phyloP scores from a whole-genome alignment of 1,140 invertebrate species.

The Drosophila virilis region DNA sequence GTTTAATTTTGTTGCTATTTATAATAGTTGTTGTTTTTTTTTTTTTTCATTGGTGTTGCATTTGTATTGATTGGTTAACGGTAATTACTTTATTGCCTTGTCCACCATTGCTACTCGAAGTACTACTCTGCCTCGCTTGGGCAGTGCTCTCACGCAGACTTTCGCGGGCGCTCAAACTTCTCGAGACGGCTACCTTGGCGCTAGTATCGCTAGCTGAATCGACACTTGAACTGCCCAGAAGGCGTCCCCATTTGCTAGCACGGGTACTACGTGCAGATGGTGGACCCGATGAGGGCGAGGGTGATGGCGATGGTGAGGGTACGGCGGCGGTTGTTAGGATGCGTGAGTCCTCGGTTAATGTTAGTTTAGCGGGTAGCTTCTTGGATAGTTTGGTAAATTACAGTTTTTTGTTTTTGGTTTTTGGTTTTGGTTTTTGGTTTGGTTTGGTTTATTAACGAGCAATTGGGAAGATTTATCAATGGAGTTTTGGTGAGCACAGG shows the following conservation, averaged over 20 bases:
- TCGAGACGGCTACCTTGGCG: slow-evolving; percentile 87
- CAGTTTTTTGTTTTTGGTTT: slow-evolving; percentile 33
- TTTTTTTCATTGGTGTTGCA: slow-evolving; percentile 19
- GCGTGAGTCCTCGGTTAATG: slow-evolving; percentile 84
- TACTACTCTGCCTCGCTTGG: slow-evolving; percentile 84
- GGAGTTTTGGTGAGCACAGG: slow-evolving; percentile 20
- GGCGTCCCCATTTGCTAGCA: slow-evolving; percentile 91
- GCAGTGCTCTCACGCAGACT: slow-evolving; percentile 86
- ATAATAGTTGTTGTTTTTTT: slow-evolving; percentile 23
- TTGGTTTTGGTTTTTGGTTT: slow-evolving; percentile 4
- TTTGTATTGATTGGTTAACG: slow-evolving; percentile 44
- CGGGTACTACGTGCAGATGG: slow-evolving; percentile 84
- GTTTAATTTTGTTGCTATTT: slow-evolving; percentile 10
- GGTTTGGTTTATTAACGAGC: slow-evolving; percentile 4
- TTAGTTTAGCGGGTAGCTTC: slow-evolving; percentile 84
- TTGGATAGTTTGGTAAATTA: slow-evolving; percentile 68
- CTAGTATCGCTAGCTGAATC: slow-evolving; percentile 86
- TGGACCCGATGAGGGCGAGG: slow-evolving; percentile 85
- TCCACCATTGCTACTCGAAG: slow-evolving; percentile 85
- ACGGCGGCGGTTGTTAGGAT: slow-evolving; percentile 85
- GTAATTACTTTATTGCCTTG: slow-evolving; percentile 88
- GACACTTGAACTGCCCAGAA: slow-evolving; percentile 90
- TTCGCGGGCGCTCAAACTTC: slow-evolving; percentile 89
- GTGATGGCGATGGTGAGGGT: slow-evolving; percentile 86
- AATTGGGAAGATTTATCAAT: slow-evolving; percentile 1